Percentiles rank a stretch among this genome's conserved stretches.
Conservation (phyloP, 2,888 invertebrate species). For the Caenorhabditis sinica region DNA sequence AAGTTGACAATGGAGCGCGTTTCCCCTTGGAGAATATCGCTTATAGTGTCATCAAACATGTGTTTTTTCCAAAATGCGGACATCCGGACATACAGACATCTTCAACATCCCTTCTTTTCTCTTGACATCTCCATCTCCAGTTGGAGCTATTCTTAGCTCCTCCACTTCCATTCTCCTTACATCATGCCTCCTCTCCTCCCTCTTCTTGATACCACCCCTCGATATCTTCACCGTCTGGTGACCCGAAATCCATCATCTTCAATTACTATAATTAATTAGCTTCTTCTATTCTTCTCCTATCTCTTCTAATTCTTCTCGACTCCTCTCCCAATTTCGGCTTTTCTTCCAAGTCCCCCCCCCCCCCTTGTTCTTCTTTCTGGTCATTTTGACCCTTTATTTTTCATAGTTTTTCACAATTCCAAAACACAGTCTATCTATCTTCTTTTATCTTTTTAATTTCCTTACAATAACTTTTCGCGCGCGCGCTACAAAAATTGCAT, state of each 20-base stretch:
- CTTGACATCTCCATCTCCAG: not conserved
- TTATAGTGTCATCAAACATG: too few species aligned
- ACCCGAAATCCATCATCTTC: slow-evolving; percentile 36
- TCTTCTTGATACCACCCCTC: not conserved
- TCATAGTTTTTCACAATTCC: too few species aligned
- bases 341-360: too few species aligned
- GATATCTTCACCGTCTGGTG: slow-evolving; percentile 24
- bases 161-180: not conserved
- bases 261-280: slow-evolving; percentile 44
- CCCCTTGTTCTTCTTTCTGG: not conserved
- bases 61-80: too few species aligned
- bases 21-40: too few species aligned
- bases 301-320: not conserved
- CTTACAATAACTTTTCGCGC: slow-evolving; percentile 30
- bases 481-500: too few species aligned
- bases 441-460: too few species aligned
- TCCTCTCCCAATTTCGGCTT: not conserved
- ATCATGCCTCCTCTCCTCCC: slow-evolving; percentile 4
- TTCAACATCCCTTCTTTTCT: not conserved
- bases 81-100: not conserved
- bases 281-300: slow-evolving; percentile 14
- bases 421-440: slow-evolving; percentile 4
- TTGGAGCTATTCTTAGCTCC: not conserved
- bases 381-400: not conserved
- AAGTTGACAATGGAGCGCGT: too few species aligned